Evolutionary conservation across 2,797 vertebrate species (phyloP).

Genomic region (Lemur catta): DNA sequence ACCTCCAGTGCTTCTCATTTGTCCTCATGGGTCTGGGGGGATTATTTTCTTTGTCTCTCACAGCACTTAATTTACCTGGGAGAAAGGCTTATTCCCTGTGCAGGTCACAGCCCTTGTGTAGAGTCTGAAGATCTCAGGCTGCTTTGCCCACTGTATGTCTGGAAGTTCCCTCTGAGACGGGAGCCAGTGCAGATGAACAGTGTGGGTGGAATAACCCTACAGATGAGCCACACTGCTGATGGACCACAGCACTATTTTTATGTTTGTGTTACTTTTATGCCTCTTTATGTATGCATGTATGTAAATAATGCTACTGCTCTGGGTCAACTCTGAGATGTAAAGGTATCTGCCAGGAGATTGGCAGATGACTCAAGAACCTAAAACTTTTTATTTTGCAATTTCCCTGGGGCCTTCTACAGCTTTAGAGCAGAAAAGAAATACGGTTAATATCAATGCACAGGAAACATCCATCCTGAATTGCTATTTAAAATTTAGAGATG

Average conservation of each 20-base stretch:
- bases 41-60: too few species aligned
- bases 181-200: too few species aligned
- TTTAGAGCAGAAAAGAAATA: background rate
- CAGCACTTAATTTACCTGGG: too few species aligned
- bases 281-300: background rate
- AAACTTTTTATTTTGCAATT: background rate
- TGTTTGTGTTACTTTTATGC: conserved; percentile 48
- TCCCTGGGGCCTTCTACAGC: too few species aligned
- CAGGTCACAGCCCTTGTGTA: too few species aligned
- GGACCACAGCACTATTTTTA: too few species aligned
- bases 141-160: too few species aligned
- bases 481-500: background rate
- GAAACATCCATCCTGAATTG: background rate
- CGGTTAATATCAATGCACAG: background rate
- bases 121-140: too few species aligned
- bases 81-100: too few species aligned
- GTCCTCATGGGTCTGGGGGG: background rate
- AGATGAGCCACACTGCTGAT: too few species aligned
- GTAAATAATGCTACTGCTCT: background rate
- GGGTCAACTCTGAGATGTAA: background rate
- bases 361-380: background rate
- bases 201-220: too few species aligned
- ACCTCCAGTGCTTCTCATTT: background rate
- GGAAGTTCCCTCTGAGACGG: too few species aligned
- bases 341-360: background rate